phyloP scores from a whole-genome alignment of 2,113 vertebrate genomes.

The Pollimyrus isidori region DNA sequence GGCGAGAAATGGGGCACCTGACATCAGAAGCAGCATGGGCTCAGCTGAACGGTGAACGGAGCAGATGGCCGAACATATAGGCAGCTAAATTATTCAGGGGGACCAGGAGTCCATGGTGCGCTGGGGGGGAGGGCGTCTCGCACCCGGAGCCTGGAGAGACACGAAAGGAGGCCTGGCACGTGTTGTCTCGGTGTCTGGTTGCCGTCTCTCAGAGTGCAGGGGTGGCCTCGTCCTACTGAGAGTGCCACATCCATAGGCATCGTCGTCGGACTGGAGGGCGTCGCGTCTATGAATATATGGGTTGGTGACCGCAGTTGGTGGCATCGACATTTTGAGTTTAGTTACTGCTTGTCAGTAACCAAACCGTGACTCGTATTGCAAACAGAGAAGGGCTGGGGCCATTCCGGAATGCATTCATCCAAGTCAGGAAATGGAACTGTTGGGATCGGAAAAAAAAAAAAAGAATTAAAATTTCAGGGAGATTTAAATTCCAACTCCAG shows the following conservation, averaged over 20 bases:
- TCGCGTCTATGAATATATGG: background rate
- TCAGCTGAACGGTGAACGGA: slow-evolving; percentile 31
- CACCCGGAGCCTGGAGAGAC: background rate
- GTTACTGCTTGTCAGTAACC: background rate
- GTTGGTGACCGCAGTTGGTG: background rate
- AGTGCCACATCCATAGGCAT: background rate
- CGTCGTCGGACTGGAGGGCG: background rate
- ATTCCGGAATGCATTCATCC: too few relatives aligned
- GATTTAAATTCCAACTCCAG: too few relatives aligned
- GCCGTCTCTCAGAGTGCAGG: background rate
- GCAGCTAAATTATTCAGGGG: slow-evolving; percentile 41
- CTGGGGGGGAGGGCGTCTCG: slow-evolving; percentile 10
- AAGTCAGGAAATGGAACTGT: too few relatives aligned
- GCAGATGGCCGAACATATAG: slow-evolving; percentile 41
- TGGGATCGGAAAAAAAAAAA: too few relatives aligned
- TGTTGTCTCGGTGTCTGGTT: background rate
- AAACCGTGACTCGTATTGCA: background rate
- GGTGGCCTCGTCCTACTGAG: background rate
- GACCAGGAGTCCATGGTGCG: slow-evolving; percentile 14
- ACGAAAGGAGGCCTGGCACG: background rate
- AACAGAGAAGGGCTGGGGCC: too few relatives aligned
- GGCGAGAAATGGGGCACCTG: slow-evolving; percentile 18
- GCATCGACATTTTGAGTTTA: background rate
- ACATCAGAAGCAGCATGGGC: slow-evolving; percentile 17
- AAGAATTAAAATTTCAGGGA: too few relatives aligned